A percentile compares a stretch with the other conserved stretches of the same genome.
These are phyloP conservation scores for Mus spicilegus DNA, from an alignment of 2,113 vertebrate species.

Conservation along the genomic window DNA sequence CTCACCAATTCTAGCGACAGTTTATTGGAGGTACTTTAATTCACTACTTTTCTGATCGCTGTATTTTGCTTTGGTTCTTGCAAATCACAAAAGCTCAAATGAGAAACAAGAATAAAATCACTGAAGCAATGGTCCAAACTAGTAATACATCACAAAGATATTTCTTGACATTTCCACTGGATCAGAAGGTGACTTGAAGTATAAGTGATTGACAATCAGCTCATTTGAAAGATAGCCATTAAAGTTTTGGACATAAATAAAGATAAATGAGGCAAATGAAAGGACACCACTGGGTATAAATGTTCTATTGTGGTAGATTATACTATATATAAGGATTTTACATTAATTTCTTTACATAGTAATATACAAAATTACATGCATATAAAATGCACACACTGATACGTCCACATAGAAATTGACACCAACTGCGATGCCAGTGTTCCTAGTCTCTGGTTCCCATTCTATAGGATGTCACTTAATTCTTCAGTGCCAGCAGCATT, in stretches of 20 bases:
- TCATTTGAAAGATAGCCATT: neutral
- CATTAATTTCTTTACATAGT: neutral
- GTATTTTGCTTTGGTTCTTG: neutral
- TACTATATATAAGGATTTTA: neutral
- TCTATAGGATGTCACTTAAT: neutral
- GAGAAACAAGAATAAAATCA: conserved; percentile 42
- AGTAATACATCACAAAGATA: neutral
- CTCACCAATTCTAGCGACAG: neutral
- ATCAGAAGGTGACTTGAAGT: neutral
- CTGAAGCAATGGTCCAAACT: neutral
- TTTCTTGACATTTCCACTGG: neutral
- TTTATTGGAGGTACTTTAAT: neutral
- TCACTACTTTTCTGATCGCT: neutral
- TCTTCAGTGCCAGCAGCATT: neutral
- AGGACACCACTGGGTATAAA: neutral
- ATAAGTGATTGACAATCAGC: neutral
- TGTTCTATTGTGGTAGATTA: conserved; percentile 8
- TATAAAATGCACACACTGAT: neutral
- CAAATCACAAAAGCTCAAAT: conserved; percentile 11
- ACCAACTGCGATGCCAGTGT: neutral
- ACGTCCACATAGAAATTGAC: neutral
- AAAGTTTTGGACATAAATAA: neutral
- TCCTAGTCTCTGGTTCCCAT: neutral
- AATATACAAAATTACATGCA: neutral
- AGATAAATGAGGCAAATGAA: conserved; percentile 30